Evolutionary conservation across 2,888 invertebrate species (phyloP), one percentile per base, ranked within the genome.

Genomic region (Drosophila quasianomalipes): DNA sequence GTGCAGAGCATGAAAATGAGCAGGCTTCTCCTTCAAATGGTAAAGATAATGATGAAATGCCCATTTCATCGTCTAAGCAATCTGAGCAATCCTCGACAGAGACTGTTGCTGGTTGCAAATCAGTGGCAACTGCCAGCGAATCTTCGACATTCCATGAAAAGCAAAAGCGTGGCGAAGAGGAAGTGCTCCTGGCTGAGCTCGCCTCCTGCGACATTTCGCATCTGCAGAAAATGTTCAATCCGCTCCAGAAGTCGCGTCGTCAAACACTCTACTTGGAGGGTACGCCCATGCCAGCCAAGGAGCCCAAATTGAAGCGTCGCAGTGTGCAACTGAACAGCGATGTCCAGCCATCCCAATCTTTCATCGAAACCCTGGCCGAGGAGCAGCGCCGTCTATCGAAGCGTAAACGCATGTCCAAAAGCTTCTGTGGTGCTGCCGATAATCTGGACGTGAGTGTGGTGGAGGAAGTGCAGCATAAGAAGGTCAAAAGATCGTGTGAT

Each of bases 331-430:
- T 58, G 9, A 75, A 55, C 30, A 73, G 60, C 26, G 84, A 76
- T n/a, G 79, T 82, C 0, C 82, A 84, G 41, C 91, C 92, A 6
- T 92, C 92, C 0, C 89, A 91, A 47, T 92, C 92, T 1, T 91
- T 92, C 47, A 81, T 91, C n/a, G 91, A 92, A 61, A 85, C 81
- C 30, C 39, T 92, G 16, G 79, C 77, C 49, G 78, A 85, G n/a
- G 62, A 66, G 0, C 65, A 75, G 22, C 49, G 39, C 0, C 58
- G 65, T 31, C 59, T 35, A 1, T 49, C 74, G 1, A 92, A 91
- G 65, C 81, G 90, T 5, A 91, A 90, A 26, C 82, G 90, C 7
- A 37, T 89, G 14, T 92, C 92, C 0, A 92, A 92, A 37, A 92
- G 92, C 63, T 90, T 92, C 19, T 82, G 88, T 64, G 84, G 77